A percentile compares a stretch with the other conserved stretches of the same genome.
phyloP scores from a whole-genome alignment of 2,888 invertebrate genomes.

The Synergus gifuensis region DNA sequence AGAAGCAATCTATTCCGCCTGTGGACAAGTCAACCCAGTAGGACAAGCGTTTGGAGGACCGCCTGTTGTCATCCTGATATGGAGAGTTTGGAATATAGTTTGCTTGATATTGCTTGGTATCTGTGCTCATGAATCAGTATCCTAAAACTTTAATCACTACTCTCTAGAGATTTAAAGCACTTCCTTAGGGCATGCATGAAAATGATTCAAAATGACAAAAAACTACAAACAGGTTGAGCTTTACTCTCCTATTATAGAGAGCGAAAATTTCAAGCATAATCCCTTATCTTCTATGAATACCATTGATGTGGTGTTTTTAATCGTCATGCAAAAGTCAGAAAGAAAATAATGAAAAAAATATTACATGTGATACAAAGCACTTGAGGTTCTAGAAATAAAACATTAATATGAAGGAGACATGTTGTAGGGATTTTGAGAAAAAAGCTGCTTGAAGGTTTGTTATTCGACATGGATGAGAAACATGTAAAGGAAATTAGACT shows the following conservation, averaged over 20 bases:
- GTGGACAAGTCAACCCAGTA: constrained; percentile 10
- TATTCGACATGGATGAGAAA: constrained; percentile 2
- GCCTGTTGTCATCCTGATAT: constrained; percentile 17
- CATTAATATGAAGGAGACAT: neutral
- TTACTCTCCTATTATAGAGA: no score
- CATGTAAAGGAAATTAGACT: neutral
- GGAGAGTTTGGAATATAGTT: constrained; percentile 6
- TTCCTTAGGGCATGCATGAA: neutral
- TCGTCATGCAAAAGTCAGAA: neutral
- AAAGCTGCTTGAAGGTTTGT: neutral
- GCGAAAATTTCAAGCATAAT: no score
- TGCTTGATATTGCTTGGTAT: neutral
- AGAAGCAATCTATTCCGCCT: constrained; percentile 30
- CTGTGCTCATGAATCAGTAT: neutral
- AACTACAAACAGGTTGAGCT: no score
- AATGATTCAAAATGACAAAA: neutral
- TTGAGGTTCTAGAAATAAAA: neutral
- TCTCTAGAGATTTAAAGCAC: neutral
- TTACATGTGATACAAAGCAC: neutral
- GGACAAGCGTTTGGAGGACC: constrained; percentile 1
- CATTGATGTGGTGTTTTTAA: neutral
- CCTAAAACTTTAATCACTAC: neutral
- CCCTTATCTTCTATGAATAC: neutral
- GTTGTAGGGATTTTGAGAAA: neutral
- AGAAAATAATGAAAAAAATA: neutral